Percentiles rank a stretch among this genome's conserved stretches.
phyloP scores from a whole-genome alignment of 2,888 invertebrate genomes.

The Acleris cristana region DNA sequence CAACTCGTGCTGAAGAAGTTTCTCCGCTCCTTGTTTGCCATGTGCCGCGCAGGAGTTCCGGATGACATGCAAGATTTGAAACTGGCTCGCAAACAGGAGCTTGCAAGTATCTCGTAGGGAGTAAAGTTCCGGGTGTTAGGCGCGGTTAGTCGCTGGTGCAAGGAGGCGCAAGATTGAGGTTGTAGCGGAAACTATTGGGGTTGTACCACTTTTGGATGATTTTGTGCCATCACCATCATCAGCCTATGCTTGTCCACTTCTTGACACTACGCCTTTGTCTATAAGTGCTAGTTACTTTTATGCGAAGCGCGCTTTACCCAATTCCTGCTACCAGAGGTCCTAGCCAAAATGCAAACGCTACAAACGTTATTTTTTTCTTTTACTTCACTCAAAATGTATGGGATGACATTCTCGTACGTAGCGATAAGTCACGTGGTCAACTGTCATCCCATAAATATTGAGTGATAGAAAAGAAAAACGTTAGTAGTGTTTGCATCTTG shows the following conservation, averaged over 20 bases:
- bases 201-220: neutral
- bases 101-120: conserved; percentile 8
- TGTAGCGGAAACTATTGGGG: neutral
- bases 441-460: too few relatives aligned
- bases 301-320: too few relatives aligned
- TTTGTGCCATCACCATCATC: neutral
- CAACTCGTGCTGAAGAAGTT: neutral
- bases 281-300: too few relatives aligned
- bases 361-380: too few relatives aligned
- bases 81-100: conserved; percentile 13
- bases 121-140: conserved; percentile 14
- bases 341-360: too few relatives aligned
- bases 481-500: too few relatives aligned
- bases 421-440: too few relatives aligned
- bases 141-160: neutral
- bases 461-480: too few relatives aligned
- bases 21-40: neutral
- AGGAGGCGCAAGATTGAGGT: neutral
- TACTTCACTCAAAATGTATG: too few relatives aligned
- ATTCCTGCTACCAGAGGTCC: too few relatives aligned
- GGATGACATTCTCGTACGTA: too few relatives aligned
- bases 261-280: too few relatives aligned
- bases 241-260: neutral
- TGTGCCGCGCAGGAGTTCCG: neutral
- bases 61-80: neutral